Percentiles rank a stretch among this genome's conserved stretches.
Evolutionary conservation across 2,113 vertebrate species (phyloP).

Genomic region (Neodon shergylaensis): DNA sequence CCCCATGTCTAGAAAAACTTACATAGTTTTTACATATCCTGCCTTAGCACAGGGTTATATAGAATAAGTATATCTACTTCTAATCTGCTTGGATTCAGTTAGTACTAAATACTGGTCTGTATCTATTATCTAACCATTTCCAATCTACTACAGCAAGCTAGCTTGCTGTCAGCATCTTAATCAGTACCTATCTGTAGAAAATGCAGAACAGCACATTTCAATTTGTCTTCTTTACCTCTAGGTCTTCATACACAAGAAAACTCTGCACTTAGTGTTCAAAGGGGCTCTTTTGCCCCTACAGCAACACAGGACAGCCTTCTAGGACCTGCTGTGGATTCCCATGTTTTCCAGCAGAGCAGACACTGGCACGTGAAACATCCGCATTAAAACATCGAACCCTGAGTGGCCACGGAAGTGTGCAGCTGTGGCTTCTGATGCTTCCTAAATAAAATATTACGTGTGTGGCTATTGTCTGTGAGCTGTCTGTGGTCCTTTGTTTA

Average conservation of each 20-base stretch:
- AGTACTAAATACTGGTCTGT: background rate
- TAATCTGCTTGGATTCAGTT: background rate
- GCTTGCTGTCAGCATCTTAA: background rate
- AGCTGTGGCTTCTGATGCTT: constrained; percentile 82
- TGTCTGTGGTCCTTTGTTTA: constrained; percentile 80
- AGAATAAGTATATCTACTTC: constrained; percentile 8
- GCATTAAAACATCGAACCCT: constrained; percentile 75
- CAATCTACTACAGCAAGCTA: background rate
- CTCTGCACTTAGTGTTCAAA: background rate
- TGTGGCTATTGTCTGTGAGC: constrained; percentile 83
- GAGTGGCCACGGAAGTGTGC: constrained; percentile 72
- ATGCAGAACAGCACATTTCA: background rate
- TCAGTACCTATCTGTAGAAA: background rate
- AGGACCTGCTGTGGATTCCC: background rate
- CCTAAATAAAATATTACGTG: constrained; percentile 85
- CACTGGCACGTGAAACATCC: constrained; percentile 41
- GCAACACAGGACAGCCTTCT: background rate
- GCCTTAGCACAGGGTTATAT: background rate
- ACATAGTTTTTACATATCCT: background rate
- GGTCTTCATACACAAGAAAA: background rate
- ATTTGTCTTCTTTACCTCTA: background rate
- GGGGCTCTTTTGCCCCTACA: background rate
- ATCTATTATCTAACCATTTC: background rate
- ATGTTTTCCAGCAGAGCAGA: background rate
- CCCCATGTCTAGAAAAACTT: background rate